phyloP scores from a whole-genome alignment of 1,140 invertebrate species.

The Ctenoplectra terminalis region DNA sequence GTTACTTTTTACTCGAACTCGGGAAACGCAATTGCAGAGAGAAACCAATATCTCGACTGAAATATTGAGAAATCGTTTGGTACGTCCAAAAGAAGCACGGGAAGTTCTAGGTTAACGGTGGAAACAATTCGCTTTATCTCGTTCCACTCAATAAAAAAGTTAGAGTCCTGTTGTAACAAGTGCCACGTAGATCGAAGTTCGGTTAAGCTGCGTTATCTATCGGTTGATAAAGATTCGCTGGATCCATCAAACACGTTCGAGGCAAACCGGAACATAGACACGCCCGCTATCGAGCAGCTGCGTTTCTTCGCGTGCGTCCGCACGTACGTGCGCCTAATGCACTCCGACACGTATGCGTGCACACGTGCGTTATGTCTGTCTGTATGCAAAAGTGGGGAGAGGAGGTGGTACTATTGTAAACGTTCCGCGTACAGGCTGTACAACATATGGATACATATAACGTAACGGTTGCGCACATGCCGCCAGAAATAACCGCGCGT shows the following conservation, averaged over 20 bases:
- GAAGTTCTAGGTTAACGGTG: conserved; percentile 8
- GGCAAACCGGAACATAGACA: conserved; percentile 30
- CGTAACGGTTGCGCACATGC: conserved; percentile 57
- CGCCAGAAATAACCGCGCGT: conserved; percentile 75
- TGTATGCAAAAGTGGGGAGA: conserved; percentile 35
- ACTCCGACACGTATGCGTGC: conserved; percentile 40
- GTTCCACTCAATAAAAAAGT: neutral
- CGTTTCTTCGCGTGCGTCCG: conserved; percentile 60
- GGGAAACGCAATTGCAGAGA: neutral
- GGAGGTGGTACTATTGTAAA: conserved; percentile 75
- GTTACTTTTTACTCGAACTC: neutral
- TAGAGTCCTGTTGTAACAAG: neutral
- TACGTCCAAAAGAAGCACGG: neutral
- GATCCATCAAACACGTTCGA: conserved; percentile 36
- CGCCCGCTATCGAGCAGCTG: conserved; percentile 70
- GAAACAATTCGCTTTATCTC: conserved; percentile 13
- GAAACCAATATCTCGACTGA: neutral
- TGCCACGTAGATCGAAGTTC: neutral
- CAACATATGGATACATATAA: conserved; percentile 74
- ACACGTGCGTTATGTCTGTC: conserved; percentile 6
- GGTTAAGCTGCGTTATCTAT: conserved; percentile 4
- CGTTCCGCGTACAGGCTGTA: conserved; percentile 72
- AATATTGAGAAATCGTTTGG: conserved; percentile 11
- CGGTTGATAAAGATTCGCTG: conserved; percentile 2
- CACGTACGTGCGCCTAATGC: conserved; percentile 38